Evolutionary conservation across 2,113 vertebrate genomes (phyloP).

Genomic region (Festucalex cinctus): DNA sequence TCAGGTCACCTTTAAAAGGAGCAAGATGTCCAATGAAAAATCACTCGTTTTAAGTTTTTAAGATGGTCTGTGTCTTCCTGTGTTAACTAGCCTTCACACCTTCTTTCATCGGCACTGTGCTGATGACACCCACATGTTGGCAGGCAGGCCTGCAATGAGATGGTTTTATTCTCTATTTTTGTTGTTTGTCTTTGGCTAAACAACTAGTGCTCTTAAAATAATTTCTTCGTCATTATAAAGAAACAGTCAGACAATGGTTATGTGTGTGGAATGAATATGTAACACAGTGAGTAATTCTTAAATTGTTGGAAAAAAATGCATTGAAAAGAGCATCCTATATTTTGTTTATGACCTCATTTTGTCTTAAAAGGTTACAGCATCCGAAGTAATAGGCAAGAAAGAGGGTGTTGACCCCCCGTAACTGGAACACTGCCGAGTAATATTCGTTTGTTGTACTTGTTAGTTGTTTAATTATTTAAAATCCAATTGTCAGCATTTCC

Average conservation of each 20-base stretch:
- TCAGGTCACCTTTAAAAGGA: background rate
- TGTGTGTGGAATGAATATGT: background rate
- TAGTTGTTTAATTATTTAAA: too few relatives aligned
- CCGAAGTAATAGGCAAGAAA: too few relatives aligned
- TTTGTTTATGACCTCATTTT: background rate
- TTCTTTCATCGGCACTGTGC: conserved; percentile 1
- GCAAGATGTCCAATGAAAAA: background rate
- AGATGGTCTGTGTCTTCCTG: conserved; percentile 42
- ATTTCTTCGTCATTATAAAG: conserved; percentile 9
- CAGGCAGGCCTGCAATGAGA: conserved; percentile 6
- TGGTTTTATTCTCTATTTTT: conserved; percentile 1
- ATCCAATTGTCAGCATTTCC: too few relatives aligned
- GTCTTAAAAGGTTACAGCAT: background rate
- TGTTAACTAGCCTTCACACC: conserved; percentile 40
- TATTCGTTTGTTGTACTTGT: too few relatives aligned
- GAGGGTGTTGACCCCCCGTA: too few relatives aligned
- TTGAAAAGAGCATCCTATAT: background rate
- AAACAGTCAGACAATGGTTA: background rate
- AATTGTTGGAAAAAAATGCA: background rate
- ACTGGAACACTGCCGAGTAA: too few relatives aligned
- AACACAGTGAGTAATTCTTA: background rate
- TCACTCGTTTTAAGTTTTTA: background rate
- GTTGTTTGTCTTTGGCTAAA: conserved; percentile 6
- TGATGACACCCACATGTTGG: conserved; percentile 28
- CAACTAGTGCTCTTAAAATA: background rate